Base-by-base conservation (phyloP, 2,888 invertebrate species). In the Stenotaenia linearis region DNA sequence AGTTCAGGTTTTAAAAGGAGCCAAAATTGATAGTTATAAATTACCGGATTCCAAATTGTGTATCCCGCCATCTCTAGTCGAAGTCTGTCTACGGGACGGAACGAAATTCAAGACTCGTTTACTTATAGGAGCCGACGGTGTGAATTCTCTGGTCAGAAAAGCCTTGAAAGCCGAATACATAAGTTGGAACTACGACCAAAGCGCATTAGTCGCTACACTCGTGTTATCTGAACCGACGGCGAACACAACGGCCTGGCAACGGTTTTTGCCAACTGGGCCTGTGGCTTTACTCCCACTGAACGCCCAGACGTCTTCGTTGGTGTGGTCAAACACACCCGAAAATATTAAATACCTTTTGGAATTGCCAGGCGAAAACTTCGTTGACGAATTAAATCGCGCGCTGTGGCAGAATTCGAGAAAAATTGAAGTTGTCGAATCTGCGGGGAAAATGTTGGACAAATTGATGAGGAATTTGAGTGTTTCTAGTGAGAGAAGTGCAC, bases 161-260 rank as follows among this genome's bases (percentile, higher is more conserved):
- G 89, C 92, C 28, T 94, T 96, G 92, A 91, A 91, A 21, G 91
- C 93, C 15, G 91, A 93, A 83, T 93, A 94, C 82, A 85, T 96
- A 0, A 89, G 91, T 0, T 92, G 95, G 90, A 91, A 91, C 83
- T 98, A 99, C 85, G 90, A 95, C 77, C 95, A 97, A 85, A 92
- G 91, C 89, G 98, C 93, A 6, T 90, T 99, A 25, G 98, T 99
- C 0, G 97, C 97, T 0, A 97, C 97, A 0, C 87, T 79, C 25
- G 45, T 75, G n/a, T 69, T 78, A 28, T 12, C 77, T n/a, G 61
- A 80, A 92, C 88, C 90, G 75, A 89, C 89, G 15, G 91, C 91
- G 79, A 98, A 98, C 86, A 89, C 90, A 32, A 93, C 94, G 1
- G 98, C 98, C 0, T 99, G 98, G 98, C 98, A 99, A 86, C 90